Base-by-base conservation (phyloP, 30 jellyfish, hydroid and myxozoan species). In the Hydractinia echinata region DNA sequence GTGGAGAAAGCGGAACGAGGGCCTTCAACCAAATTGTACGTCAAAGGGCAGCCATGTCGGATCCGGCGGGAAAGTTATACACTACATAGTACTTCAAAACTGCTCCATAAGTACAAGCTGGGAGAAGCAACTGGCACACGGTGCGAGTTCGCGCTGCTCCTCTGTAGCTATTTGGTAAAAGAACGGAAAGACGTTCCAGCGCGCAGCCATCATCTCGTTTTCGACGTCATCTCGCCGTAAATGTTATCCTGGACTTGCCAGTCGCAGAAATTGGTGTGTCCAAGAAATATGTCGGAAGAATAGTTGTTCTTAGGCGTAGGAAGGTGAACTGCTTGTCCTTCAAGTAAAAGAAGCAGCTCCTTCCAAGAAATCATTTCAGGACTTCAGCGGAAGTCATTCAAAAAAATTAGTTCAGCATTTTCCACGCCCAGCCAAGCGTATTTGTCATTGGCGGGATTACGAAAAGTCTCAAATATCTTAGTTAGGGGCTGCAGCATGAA, bases 321-420 rank as follows among this genome's bases (percentile, higher is more conserved):
- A 56, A 84, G 62, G 87, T 84, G 92, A 6, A 84, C 83, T 6
- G 79, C 21, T 55, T 84, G 70, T 68, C 92, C 83, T 76, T 84
- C 87, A 20, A 84, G 56, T 2, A 76, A 67, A 16, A 84, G 61
- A 6, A 74, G 88, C 62, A 76, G 66, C 53, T 84, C 76, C 51
- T 84, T 58, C 88, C 88, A 76, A 4, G 88, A 30, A 7, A 84
- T 76, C 76, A 74, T 51, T 51, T 76, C 92, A 61, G 87, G 14
- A 4, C 81, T 71, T 87, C 92, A 84, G 20, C 92, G 30, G 76
- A 84, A 84, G 58, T 84, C 82, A 67, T 84, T 84, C 5, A 84
- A 58, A 73, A 84, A 84, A 48, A 81, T 81, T 60, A 81, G 76
- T 66, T 53, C 85, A 14, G 85, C 76, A 81, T 55, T 56, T 21